phyloP scores from a whole-genome alignment of 2,888 invertebrate species.

The Epinotia ramella region DNA sequence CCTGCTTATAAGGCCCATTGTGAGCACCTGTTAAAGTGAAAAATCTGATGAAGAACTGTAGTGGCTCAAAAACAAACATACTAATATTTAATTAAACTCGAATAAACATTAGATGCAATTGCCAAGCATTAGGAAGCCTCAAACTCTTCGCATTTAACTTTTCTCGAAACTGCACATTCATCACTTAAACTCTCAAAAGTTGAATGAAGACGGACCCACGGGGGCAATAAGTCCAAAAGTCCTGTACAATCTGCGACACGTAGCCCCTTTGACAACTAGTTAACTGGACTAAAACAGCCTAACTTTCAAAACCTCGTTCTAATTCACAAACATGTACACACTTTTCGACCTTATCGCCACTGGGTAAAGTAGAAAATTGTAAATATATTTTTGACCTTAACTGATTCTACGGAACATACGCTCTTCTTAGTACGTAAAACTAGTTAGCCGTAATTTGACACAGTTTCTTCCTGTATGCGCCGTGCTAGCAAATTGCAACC shows the following conservation, averaged over 20 bases:
- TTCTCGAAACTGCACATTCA: slow-evolving; percentile 9
- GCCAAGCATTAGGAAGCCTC: too few relatives aligned
- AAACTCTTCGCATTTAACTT: neutral
- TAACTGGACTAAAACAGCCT: slow-evolving; percentile 1
- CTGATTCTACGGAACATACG: neutral
- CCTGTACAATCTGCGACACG: slow-evolving; percentile 28
- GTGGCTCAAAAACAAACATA: too few relatives aligned
- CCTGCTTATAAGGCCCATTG: too few relatives aligned
- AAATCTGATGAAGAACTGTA: too few relatives aligned
- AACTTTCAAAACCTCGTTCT: neutral
- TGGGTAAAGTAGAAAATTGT: neutral
- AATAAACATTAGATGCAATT: too few relatives aligned
- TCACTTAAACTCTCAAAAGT: slow-evolving; percentile 9
- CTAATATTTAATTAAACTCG: too few relatives aligned
- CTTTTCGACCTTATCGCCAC: neutral
- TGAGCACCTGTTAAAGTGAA: too few relatives aligned
- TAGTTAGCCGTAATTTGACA: slow-evolving; percentile 11
- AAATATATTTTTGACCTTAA: neutral
- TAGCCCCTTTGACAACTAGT: slow-evolving; percentile 28
- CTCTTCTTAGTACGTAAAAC: neutral
- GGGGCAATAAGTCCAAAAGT: slow-evolving; percentile 32
- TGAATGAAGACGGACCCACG: slow-evolving; percentile 19
- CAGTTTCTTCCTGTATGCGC: neutral
- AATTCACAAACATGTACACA: neutral
- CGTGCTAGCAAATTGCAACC: neutral